phyloP scores from a whole-genome alignment of 2,797 vertebrate species.

The Cuculus canorus region DNA sequence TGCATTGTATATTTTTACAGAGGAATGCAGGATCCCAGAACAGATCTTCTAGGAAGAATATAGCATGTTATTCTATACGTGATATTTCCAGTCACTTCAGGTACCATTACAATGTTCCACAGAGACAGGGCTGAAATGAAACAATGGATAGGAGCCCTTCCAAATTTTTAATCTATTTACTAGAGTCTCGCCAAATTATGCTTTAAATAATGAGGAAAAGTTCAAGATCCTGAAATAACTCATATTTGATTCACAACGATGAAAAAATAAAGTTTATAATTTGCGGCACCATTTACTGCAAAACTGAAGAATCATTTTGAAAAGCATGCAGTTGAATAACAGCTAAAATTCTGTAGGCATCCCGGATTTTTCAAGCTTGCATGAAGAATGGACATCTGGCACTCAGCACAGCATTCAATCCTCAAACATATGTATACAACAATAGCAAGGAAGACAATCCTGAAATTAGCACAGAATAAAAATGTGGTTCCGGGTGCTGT shows the following conservation, averaged over 20 bases:
- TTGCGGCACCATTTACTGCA: background rate
- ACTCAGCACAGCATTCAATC: background rate
- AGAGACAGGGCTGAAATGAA: background rate
- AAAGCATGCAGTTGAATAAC: background rate
- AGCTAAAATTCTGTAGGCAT: background rate
- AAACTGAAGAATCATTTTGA: background rate
- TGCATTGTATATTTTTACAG: background rate
- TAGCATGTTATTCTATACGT: background rate
- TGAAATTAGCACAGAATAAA: background rate
- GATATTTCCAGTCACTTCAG: background rate
- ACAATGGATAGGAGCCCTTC: background rate
- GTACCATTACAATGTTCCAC: background rate
- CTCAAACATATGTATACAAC: no score
- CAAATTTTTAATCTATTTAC: background rate
- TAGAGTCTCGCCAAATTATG: background rate
- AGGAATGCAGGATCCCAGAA: background rate
- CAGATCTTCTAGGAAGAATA: background rate
- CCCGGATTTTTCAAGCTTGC: background rate
- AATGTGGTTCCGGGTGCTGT: background rate
- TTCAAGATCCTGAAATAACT: background rate
- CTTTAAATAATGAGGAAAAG: background rate
- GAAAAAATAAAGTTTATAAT: background rate
- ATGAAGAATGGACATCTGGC: background rate
- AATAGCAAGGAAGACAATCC: background rate
- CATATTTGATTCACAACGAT: background rate